A percentile compares a stretch with the other conserved stretches of the same genome.
Evolutionary conservation across 2,888 invertebrate species (phyloP).

Genomic region (Drosophila monieri): DNA sequence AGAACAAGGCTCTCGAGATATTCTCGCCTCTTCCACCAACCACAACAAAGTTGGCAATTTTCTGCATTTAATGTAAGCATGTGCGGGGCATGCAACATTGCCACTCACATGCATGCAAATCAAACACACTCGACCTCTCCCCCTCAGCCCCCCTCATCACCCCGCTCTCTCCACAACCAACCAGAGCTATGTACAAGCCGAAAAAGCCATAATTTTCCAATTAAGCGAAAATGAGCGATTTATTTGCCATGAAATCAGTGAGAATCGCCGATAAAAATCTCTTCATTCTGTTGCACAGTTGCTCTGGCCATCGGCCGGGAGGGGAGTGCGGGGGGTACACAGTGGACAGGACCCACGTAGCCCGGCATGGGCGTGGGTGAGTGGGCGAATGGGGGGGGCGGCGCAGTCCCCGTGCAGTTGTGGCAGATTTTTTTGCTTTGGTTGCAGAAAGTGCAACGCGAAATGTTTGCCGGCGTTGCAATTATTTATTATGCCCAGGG

Average conservation of each 20-base stretch:
- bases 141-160: background rate
- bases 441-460: constrained; percentile 73
- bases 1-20: constrained; percentile 5
- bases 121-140: constrained; percentile 17
- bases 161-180: constrained; percentile 32
- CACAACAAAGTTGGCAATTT: constrained; percentile 22
- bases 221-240: constrained; percentile 85
- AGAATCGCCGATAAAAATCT: constrained; percentile 84
- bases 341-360: constrained; percentile 27
- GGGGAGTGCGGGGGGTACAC: constrained; percentile 1
- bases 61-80: constrained; percentile 31
- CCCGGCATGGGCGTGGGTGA: constrained; percentile 12
- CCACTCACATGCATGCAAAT: constrained; percentile 37
- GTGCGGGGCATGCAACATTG: constrained; percentile 38
- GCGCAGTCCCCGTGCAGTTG: constrained; percentile 26
- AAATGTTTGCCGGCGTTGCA: constrained; percentile 78
- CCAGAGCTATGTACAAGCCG: constrained; percentile 42
- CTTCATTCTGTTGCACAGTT: constrained; percentile 75
- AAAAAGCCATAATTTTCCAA: constrained; percentile 84
- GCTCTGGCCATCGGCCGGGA: constrained; percentile 40
- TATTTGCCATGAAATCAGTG: constrained; percentile 85
- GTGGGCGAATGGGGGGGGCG: background rate
- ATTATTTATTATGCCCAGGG: constrained; percentile 74
- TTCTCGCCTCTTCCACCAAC: constrained; percentile 4
- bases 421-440: constrained; percentile 64